Evolutionary conservation across 2,113 vertebrate genomes (phyloP).

Genomic region (Elaphurus davidianus): DNA sequence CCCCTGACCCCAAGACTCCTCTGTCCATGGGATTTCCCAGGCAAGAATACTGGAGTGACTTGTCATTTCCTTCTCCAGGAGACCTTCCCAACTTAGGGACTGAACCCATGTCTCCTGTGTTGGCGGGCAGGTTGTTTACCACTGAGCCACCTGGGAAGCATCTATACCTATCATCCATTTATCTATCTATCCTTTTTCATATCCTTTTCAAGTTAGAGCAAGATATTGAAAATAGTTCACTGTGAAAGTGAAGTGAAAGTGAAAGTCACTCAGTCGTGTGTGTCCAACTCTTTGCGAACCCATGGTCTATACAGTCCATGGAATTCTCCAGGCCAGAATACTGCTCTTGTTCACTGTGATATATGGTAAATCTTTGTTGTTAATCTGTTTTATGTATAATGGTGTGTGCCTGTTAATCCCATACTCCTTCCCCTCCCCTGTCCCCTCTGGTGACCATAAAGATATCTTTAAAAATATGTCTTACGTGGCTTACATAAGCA

Average conservation of each 20-base stretch:
- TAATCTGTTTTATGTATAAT: neutral
- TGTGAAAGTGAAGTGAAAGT: neutral
- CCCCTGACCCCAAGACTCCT: neutral
- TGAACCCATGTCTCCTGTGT: neutral
- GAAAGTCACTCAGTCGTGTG: neutral
- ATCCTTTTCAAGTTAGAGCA: neutral
- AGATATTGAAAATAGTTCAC: neutral
- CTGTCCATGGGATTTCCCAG: neutral
- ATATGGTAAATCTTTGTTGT: neutral
- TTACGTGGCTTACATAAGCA: neutral
- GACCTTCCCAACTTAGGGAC: neutral
- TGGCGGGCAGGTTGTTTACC: neutral
- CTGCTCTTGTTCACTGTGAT: neutral
- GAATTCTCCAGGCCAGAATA: neutral
- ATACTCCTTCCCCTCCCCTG: neutral
- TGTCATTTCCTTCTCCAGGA: neutral
- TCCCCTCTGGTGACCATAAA: neutral
- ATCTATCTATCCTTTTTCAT: neutral
- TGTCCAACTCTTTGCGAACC: neutral
- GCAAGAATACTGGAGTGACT: neutral
- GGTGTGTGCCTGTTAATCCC: neutral
- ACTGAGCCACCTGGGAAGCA: neutral
- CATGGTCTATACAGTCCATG: neutral
- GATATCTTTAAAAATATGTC: neutral
- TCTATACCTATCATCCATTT: accelerated